Base-by-base conservation (phyloP, 1,140 invertebrate species). In the Drosophila saltans region DNA sequence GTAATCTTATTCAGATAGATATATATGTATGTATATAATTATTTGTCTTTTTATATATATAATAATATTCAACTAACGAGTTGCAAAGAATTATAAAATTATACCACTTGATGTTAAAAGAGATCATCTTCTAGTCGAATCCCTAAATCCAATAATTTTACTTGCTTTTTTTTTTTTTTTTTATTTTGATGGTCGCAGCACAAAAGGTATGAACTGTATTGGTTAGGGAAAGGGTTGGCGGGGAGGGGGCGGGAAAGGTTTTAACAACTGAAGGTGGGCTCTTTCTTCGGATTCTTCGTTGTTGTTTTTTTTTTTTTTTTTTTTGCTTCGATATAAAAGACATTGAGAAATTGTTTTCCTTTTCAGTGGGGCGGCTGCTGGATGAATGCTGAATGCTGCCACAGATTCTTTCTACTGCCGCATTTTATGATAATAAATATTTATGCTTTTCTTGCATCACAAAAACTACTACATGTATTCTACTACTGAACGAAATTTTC, bases 271-370 rank as follows among this genome's bases (percentile, higher is more conserved):
- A 63, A 39, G 30, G 8, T 63, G 61, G 33, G 33, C 57, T 59
- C 57, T 59, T 59, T 30, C 28, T 36, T 58, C 6, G 56, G 56
- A 16, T 55, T 55, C 24, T 26, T 55, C 5, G 3, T 10, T 16
- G 41, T 21, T 16, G 30, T n/a, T 43, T 11, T 24, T 33, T 41
- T n/a, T 26, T 55, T 26, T 55, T 59, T 56, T 30, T 8, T 64
- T 58, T 52, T 59, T 56, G 68, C 62, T 77, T 63, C 70, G 73
- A 80, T 78, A 88, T 88, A 83, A 88, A 88, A 89, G 84, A 88
- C 84, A 88, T 88, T 89, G 83, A 88, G 84, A 89, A 89, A 88
- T 88, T 81, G 83, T 89, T 86, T 86, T 81, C 78, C 82, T 86
- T 81, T 86, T 78, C 81, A 77, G 70, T 81, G 74, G 62, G 41